phyloP scores from a whole-genome alignment of 2,888 invertebrate genomes.

The Chaetoderma sp. region DNA sequence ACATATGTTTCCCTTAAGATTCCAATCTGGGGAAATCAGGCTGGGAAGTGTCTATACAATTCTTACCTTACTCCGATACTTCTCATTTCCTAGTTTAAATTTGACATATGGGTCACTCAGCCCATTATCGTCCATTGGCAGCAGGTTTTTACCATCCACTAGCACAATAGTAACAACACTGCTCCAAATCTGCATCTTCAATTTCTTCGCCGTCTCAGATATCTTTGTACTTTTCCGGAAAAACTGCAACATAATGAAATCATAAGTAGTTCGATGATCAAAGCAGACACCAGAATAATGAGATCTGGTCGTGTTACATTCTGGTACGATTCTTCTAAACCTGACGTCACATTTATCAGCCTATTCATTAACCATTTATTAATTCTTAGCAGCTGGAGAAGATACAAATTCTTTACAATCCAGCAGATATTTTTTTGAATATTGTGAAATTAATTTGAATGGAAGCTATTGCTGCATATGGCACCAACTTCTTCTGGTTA shows the following conservation, averaged over 20 bases:
- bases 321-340: no score
- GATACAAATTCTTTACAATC: no score
- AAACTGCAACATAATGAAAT: slow-evolving; percentile 29
- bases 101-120: slow-evolving; percentile 94
- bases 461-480: no score
- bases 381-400: no score
- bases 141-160: slow-evolving; percentile 91
- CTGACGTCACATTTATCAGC: no score
- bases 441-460: no score
- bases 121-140: slow-evolving; percentile 87
- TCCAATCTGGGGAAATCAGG: background rate
- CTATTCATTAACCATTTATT: no score
- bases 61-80: slow-evolving; percentile 89
- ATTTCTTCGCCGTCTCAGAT: slow-evolving; percentile 59
- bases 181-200: slow-evolving; percentile 97
- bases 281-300: no score
- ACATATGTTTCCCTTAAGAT: no score
- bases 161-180: slow-evolving; percentile 97
- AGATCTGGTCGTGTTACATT: no score
- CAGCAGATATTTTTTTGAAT: no score
- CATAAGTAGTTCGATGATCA: background rate
- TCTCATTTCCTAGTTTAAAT: slow-evolving; percentile 96
- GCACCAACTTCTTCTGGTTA: no score
- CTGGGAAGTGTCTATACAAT: background rate
- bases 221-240: slow-evolving; percentile 32